Conservation (phyloP, 2,113 vertebrate genomes). For the Phainopepla nitens region DNA sequence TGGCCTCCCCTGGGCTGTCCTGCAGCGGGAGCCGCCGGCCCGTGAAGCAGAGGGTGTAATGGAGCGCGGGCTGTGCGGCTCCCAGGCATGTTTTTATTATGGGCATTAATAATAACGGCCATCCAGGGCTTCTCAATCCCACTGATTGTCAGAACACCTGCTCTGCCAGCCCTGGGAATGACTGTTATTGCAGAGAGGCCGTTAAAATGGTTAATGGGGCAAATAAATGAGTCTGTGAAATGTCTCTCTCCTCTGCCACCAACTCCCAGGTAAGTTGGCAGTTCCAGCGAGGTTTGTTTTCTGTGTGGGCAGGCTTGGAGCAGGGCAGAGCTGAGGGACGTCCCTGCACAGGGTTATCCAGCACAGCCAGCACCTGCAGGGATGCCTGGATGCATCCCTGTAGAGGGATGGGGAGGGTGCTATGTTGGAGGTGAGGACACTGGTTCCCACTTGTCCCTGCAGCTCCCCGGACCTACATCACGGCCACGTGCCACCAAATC, state of each 20-base stretch:
- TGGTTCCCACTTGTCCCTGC: fast-evolving
- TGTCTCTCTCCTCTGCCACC: neutral
- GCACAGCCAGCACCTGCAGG: neutral
- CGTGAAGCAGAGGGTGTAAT: neutral
- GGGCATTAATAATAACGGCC: neutral
- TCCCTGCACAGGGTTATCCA: neutral
- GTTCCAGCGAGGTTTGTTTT: neutral
- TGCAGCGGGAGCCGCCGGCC: neutral
- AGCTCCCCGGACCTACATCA: neutral
- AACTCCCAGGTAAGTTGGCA: neutral
- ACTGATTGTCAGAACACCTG: neutral
- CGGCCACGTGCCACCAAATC: fast-evolving
- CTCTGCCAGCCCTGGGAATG: neutral
- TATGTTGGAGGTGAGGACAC: fast-evolving
- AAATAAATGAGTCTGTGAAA: neutral
- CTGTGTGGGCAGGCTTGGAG: neutral
- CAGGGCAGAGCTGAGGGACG: neutral
- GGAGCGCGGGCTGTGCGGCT: neutral
- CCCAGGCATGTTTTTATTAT: neutral
- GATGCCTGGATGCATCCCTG: neutral
- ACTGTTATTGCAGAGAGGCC: neutral
- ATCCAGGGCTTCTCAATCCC: neutral
- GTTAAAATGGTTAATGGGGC: neutral
- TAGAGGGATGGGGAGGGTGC: fast-evolving
- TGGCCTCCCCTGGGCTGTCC: neutral